Base-by-base conservation (phyloP, 1,140 invertebrate species). In the Venturia canescens region DNA sequence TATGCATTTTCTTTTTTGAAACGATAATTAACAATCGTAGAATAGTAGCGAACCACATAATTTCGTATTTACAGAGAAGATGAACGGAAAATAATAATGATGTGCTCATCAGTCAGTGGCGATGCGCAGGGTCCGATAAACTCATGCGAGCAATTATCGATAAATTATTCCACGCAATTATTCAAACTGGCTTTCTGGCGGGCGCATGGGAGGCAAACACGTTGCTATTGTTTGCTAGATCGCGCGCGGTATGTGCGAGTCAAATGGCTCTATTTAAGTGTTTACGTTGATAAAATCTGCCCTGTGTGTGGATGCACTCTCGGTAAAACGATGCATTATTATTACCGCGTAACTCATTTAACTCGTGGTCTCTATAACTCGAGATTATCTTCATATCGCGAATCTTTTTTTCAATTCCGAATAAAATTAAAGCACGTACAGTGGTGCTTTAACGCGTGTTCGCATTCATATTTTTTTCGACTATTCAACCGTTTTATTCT, bases 201-300 rank as follows among this genome's bases (percentile, higher is more conserved):
- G n/a, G n/a, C n/a, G 34, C 23, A 71, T 71, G 38, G 69, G 69
- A 71, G 34, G 27, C 69, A 23, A 71, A 38, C 69, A 48, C 69
- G 31, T 48, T 18, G 34, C 69, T 71, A 71, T 71, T 71, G 69
- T 63, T 71, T 71, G 69, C 15, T 69, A 69, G 67, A 69, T 63
- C 67, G 27, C 34, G 27, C 34, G 69, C 31, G 69, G 31, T 71
- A 48, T 63, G 60, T 38, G 69, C 69, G 69, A 71, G 69, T 71
- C 69, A 71, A 71, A 71, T 38, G 69, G 69, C 69, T 71, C 69
- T 71, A 38, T 71, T 71, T 71, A 71, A 71, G 69, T 71, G 69
- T 71, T 71, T 71, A 48, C 31, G 21, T 27, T 23, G 69, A 71
- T 71, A 71, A 71, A 38, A 71, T 71, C 69, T 44, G 69, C 21